Evolutionary conservation across 2,888 invertebrate species (phyloP).

Genomic region (Metellina segmentata): DNA sequence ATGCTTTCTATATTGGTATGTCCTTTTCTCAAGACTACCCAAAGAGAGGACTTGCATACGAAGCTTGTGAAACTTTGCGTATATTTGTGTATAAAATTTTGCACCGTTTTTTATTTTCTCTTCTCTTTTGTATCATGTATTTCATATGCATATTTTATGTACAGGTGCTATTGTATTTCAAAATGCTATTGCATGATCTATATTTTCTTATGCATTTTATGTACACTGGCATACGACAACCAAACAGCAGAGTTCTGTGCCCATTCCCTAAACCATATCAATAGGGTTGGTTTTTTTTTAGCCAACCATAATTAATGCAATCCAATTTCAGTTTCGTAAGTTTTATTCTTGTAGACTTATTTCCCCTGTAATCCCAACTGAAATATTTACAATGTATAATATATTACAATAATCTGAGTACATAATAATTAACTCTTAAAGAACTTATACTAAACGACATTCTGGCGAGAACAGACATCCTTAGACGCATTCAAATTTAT

Average conservation of each 20-base stretch:
- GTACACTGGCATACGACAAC: slow-evolving; percentile 30
- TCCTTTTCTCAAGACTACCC: background rate
- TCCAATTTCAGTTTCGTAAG: no score
- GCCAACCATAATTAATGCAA: no score
- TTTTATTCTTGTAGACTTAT: no score
- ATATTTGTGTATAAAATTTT: slow-evolving; percentile 27
- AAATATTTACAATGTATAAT: no score
- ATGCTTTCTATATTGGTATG: slow-evolving; percentile 55
- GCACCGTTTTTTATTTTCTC: slow-evolving; percentile 34
- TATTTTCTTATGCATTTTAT: slow-evolving; percentile 58
- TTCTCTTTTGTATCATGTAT: slow-evolving; percentile 26
- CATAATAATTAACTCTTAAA: no score
- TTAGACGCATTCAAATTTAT: no score
- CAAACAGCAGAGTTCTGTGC: background rate
- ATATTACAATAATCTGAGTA: no score
- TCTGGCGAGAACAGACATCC: no score
- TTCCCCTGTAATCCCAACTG: no score
- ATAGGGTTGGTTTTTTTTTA: no score
- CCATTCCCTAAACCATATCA: no score
- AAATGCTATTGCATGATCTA: slow-evolving; percentile 67
- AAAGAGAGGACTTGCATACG: background rate
- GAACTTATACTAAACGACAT: no score
- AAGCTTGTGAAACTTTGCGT: slow-evolving; percentile 26
- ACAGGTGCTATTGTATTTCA: slow-evolving; percentile 32
- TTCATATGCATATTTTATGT: slow-evolving; percentile 34